Percentiles rank a stretch among this genome's conserved stretches.
These are phyloP conservation scores for Hermaeophaga mercurialis DNA, from an alignment of 2,888 invertebrate species.

Conservation along the genomic window DNA sequence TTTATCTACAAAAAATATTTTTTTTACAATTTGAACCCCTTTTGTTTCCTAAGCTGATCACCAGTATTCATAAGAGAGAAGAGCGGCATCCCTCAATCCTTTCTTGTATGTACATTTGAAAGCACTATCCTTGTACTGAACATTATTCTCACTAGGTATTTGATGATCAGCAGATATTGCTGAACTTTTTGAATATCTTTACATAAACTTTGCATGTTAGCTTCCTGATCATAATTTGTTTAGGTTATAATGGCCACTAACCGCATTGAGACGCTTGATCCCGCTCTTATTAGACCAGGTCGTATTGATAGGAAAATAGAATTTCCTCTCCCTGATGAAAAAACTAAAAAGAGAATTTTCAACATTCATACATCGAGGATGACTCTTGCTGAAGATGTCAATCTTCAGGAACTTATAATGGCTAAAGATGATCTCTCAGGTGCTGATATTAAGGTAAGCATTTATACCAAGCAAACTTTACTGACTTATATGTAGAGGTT, in stretches of 20 bases:
- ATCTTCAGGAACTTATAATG: conserved; percentile 95
- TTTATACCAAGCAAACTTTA: too few relatives aligned
- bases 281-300: conserved; percentile 97
- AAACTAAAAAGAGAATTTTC: conserved; percentile 95
- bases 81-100: too few relatives aligned
- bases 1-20: too few relatives aligned
- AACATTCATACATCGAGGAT: conserved; percentile 98
- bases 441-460: conserved; percentile 84
- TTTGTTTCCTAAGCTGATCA: too few relatives aligned
- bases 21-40: too few relatives aligned
- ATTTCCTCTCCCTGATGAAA: conserved; percentile 98
- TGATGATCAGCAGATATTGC: too few relatives aligned
- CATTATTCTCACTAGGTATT: too few relatives aligned
- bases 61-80: too few relatives aligned
- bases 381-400: conserved; percentile 97
- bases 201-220: neutral
- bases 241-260: conserved; percentile 97
- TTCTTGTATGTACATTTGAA: too few relatives aligned
- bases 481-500: too few relatives aligned
- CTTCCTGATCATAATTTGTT: conserved; percentile 27
- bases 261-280: conserved; percentile 97
- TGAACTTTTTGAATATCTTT: too few relatives aligned
- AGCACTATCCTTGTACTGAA: too few relatives aligned
- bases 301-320: conserved; percentile 99
- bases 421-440: conserved; percentile 99